Percentiles rank a stretch among this genome's conserved stretches.
Evolutionary conservation across 2,797 vertebrate species (phyloP).

Genomic region (Mastacembelus armatus): DNA sequence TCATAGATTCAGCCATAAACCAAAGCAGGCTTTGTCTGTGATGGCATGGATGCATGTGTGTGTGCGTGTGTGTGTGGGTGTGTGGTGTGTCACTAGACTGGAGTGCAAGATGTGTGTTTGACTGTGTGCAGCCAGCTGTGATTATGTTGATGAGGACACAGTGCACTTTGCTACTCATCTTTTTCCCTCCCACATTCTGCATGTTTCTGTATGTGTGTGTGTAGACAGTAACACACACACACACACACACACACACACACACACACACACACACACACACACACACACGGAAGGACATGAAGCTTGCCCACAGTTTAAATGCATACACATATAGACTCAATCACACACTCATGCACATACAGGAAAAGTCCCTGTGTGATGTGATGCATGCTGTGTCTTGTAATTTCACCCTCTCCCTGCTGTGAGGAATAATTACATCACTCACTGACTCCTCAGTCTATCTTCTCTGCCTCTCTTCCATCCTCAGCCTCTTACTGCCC

Average conservation of each 20-base stretch:
- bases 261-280: background rate
- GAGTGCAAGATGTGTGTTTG: slow-evolving; percentile 16
- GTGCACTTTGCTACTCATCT: slow-evolving; percentile 40
- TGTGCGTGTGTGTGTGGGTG: slow-evolving; percentile 11
- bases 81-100: slow-evolving; percentile 4
- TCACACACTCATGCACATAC: slow-evolving; percentile 31
- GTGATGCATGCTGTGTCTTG: slow-evolving; percentile 67
- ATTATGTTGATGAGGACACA: slow-evolving; percentile 60
- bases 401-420: slow-evolving; percentile 78
- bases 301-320: slow-evolving; percentile 26
- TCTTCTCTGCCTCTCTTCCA: slow-evolving; percentile 46
- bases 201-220: slow-evolving; percentile 3
- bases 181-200: slow-evolving; percentile 20
- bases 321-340: slow-evolving; percentile 20
- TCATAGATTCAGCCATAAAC: slow-evolving; percentile 37
- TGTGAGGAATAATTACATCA: slow-evolving; percentile 81
- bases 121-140: slow-evolving; percentile 47
- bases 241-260: background rate
- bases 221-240: background rate
- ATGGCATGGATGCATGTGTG: slow-evolving; percentile 14
- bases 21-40: slow-evolving; percentile 34
- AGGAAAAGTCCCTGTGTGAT: slow-evolving; percentile 30
- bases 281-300: slow-evolving; percentile 9
- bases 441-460: slow-evolving; percentile 73
- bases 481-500: slow-evolving; percentile 25